These are phyloP conservation scores for Amazona finschi DNA, from an alignment of 2,797 vertebrate genomes.

Conservation along the genomic window DNA sequence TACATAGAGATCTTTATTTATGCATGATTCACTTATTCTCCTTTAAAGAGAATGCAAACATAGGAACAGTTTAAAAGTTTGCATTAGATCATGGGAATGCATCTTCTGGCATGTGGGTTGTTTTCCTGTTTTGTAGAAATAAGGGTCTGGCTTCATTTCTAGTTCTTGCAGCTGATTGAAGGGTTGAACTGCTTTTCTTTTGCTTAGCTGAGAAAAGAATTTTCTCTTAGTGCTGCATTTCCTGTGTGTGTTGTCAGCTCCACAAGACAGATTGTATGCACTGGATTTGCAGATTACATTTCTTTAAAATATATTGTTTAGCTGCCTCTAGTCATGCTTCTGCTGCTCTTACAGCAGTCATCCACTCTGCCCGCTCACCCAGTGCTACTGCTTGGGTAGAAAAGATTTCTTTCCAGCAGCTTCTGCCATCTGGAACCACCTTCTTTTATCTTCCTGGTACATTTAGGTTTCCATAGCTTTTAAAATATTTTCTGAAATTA, in stretches of 20 bases:
- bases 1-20: not conserved
- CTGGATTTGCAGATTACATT: not conserved
- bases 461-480: not conserved
- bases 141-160: not conserved
- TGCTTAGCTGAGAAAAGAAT: not conserved
- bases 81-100: not conserved
- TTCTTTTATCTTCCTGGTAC: not conserved
- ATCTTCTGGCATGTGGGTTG: not conserved
- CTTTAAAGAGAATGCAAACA: not conserved
- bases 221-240: not conserved
- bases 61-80: not conserved
- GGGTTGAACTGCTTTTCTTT: constrained; percentile 8
- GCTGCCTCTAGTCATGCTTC: not conserved
- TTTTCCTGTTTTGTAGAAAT: not conserved
- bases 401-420: not conserved
- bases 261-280: not conserved
- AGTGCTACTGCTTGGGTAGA: not conserved
- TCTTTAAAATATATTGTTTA: not conserved
- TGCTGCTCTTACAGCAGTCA: not conserved
- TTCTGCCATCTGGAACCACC: not conserved
- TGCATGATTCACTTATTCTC: not conserved
- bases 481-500: not conserved
- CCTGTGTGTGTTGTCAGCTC: not conserved
- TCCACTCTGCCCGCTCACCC: not conserved
- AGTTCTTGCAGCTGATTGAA: not conserved